Percentiles rank a stretch among this genome's conserved stretches.
Conservation (phyloP, 2,888 invertebrate species). For the Conops quadrifasciatus region DNA sequence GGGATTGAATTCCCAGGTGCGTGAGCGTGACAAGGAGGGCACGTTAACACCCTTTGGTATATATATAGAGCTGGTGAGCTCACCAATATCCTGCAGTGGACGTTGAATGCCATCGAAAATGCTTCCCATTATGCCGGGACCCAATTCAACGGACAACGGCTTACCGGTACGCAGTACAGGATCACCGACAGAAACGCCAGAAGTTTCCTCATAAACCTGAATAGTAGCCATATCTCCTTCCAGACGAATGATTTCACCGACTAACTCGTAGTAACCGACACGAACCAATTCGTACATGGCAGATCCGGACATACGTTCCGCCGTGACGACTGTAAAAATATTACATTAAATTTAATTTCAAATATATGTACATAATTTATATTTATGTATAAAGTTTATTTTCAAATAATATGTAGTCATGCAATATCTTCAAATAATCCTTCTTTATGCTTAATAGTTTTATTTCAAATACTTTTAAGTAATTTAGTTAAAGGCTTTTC, state of each 20-base stretch:
- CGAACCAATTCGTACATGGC: conserved; percentile 99
- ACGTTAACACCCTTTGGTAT: conserved; percentile 98
- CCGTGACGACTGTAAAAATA: conserved; percentile 84
- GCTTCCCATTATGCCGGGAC: conserved; percentile 97
- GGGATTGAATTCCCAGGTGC: conserved; percentile 90
- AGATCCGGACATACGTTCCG: conserved; percentile 97
- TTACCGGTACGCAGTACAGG: conserved; percentile 97
- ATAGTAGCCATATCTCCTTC: conserved; percentile 99
- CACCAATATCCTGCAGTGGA: conserved; percentile 92
- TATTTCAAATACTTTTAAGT: too few relatives aligned
- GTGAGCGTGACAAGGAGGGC: conserved; percentile 81
- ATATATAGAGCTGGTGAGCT: conserved; percentile 93
- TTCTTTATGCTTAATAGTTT: too few relatives aligned
- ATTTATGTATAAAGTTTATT: too few relatives aligned
- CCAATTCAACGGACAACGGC: conserved; percentile 96
- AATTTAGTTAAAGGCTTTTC: too few relatives aligned
- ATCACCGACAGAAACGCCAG: conserved; percentile 98
- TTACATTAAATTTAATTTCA: too few relatives aligned
- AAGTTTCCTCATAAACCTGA: conserved; percentile 95
- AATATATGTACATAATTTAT: too few relatives aligned
- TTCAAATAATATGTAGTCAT: too few relatives aligned
- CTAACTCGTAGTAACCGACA: conserved; percentile 95
- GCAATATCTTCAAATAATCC: too few relatives aligned
- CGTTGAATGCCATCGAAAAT: conserved; percentile 99
- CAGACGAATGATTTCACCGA: conserved; percentile 98